Base-by-base conservation (phyloP, 2,113 vertebrate genomes). In the Dicaeum eximium region DNA sequence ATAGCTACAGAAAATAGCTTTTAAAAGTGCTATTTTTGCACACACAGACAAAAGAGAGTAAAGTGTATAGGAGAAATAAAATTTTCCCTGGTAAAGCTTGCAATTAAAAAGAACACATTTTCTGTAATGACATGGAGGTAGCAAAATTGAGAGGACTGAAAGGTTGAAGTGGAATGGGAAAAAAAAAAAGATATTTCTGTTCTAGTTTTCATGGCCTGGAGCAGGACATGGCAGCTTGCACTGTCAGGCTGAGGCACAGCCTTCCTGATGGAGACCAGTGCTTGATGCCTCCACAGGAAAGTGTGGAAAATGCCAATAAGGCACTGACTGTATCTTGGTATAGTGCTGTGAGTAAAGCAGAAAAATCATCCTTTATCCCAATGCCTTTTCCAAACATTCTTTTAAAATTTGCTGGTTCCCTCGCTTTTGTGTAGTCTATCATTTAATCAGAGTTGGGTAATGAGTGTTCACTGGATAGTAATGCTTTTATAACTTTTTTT, bases 1-100 rank as follows among this genome's bases (percentile, higher is more conserved):
- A 69, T 81, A 94, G 44, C 45, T 73, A 54, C 19, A 77, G 57
- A 91, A 94, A 79, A 90, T 62, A 91, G 81, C 79, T 94, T 85
- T 81, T 37, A 33, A 45, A 93, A 86, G 38, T 73, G 58, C 64
- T 57, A 71, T 80, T 91, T 93, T 54, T 50, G 60, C 33, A n/a
- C 7, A 16, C 54, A 53, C 17, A 35, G 7, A n/a, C 15, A 77
- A 62, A 69, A 30, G 45, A 70, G 65, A 53, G 12, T n/a, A n/a
- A 87, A 90, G 45, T 7, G 4, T 73, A 54, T 18, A 67, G 40
- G 54, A 92, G 54, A 90, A 95, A 75, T 45, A 74, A 9, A 57
- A 1, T 54, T 86, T 51, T 86, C 47, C n/a, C 30, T 58, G 38
- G 70, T 53, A 77, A 80, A 74, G n/a, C 33, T 90, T 50, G 38